phyloP scores from a whole-genome alignment of 1,140 invertebrate genomes.

The Tetragnatha versicolor region DNA sequence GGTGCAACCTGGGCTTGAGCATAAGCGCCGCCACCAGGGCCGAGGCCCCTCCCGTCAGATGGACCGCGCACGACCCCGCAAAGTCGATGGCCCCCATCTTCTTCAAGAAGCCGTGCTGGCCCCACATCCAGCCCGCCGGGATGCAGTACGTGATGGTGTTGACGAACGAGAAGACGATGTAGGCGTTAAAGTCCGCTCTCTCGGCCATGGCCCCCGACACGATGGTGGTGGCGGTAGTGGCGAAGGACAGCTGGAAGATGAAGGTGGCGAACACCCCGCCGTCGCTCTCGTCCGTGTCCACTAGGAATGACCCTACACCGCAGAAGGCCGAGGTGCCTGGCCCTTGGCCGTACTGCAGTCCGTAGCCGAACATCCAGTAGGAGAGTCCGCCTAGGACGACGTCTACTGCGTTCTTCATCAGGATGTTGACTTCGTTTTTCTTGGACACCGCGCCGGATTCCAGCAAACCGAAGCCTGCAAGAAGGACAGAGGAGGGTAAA shows the following conservation, averaged over 20 bases:
- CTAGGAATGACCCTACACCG: conserved; percentile 57
- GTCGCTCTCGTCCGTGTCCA: conserved; percentile 27
- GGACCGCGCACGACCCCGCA: conserved; percentile 89
- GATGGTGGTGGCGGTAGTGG: conserved; percentile 56
- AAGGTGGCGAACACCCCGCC: conserved; percentile 51
- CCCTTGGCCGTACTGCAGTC: conserved; percentile 84
- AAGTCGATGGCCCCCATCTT: conserved; percentile 84
- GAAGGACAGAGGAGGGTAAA: too few relatives aligned
- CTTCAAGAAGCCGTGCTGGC: conserved; percentile 82
- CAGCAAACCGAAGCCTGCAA: conserved; percentile 82
- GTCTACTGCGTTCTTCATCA: conserved; percentile 95
- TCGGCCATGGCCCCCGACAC: conserved; percentile 65
- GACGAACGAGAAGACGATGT: conserved; percentile 85
- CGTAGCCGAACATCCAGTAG: conserved; percentile 95
- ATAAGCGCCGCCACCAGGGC: conserved; percentile 87
- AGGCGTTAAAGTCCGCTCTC: conserved; percentile 85
- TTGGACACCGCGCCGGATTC: conserved; percentile 90
- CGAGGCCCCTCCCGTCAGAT: conserved; percentile 79
- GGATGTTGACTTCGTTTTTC: conserved; percentile 95
- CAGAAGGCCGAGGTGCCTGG: conserved; percentile 67
- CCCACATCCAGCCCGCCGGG: conserved; percentile 91
- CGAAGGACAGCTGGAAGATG: conserved; percentile 57
- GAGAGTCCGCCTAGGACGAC: conserved; percentile 90
- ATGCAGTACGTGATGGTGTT: conserved; percentile 92
- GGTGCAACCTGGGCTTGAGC: conserved; percentile 83